Percentiles rank a stretch among this genome's conserved stretches.
Evolutionary conservation across 1,140 invertebrate genomes (phyloP).

Genomic region (Neodiprion lecontei): DNA sequence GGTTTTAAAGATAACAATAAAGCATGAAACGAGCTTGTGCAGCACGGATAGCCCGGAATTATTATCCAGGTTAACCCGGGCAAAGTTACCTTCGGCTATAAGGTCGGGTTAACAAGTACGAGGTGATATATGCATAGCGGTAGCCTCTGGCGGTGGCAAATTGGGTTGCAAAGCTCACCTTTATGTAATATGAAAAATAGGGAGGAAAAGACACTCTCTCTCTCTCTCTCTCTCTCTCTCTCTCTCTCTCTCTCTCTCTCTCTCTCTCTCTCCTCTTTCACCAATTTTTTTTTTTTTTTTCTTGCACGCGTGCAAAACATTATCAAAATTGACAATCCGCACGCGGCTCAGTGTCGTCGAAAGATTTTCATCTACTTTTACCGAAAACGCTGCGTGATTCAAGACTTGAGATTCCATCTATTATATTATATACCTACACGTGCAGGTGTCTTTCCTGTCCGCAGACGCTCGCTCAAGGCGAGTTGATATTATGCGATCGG

Average conservation of each 20-base stretch:
- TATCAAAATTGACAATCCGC: too few species aligned
- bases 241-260: too few species aligned
- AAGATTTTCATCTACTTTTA: background rate
- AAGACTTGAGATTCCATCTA: background rate
- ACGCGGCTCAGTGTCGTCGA: background rate
- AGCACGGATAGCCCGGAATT: background rate
- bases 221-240: too few species aligned
- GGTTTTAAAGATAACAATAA: background rate
- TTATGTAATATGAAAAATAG: background rate
- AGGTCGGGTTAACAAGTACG: background rate
- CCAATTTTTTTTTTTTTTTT: too few species aligned
- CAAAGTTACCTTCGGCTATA: background rate
- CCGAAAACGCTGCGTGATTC: background rate
- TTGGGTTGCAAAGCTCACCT: background rate
- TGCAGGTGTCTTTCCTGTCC: background rate
- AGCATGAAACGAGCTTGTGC: background rate
- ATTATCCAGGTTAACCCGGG: background rate
- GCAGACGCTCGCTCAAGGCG: background rate
- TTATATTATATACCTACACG: background rate
- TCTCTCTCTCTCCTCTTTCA: too few species aligned
- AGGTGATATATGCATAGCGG: background rate
- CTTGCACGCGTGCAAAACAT: too few species aligned
- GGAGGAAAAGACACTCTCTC: background rate
- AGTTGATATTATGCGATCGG: background rate
- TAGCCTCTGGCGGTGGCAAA: background rate